Percentiles rank a stretch among this genome's conserved stretches.
Conservation (phyloP, 2,797 vertebrate species). For the Chromis chromis region DNA sequence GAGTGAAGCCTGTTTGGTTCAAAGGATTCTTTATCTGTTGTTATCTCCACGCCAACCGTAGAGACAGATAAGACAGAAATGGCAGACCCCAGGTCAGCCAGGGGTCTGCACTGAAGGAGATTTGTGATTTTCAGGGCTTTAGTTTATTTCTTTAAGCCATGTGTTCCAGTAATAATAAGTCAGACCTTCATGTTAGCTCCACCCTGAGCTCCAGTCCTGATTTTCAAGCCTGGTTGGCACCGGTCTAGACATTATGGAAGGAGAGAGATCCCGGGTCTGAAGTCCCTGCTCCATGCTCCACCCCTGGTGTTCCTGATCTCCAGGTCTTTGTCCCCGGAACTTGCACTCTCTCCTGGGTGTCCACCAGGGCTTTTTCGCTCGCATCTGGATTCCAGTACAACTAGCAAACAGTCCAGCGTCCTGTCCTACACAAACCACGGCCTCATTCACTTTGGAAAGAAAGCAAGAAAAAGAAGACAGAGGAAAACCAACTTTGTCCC, state of each 20-base stretch:
- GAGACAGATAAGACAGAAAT: slow-evolving; percentile 43
- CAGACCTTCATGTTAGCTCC: slow-evolving; percentile 36
- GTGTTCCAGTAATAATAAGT: slow-evolving; percentile 8
- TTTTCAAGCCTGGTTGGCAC: slow-evolving; percentile 53
- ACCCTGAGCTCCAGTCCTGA: slow-evolving; percentile 72
- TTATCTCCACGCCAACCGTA: slow-evolving; percentile 49
- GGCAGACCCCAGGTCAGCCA: no score
- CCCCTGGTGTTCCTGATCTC: slow-evolving; percentile 81
- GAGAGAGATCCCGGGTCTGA: slow-evolving; percentile 12
- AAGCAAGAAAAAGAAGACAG: slow-evolving; percentile 16
- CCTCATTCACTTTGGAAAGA: slow-evolving; percentile 33
- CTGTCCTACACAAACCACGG: slow-evolving; percentile 48
- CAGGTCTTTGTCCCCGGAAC: slow-evolving; percentile 86
- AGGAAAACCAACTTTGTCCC: slow-evolving; percentile 7
- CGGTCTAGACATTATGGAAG: slow-evolving; percentile 27
- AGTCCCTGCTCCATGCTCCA: slow-evolving; percentile 78
- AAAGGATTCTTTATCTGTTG: slow-evolving; percentile 32
- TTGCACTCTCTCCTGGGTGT: slow-evolving; percentile 68
- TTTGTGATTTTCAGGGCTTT: no score
- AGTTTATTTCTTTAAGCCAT: slow-evolving; percentile 1
- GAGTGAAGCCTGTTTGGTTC: slow-evolving; percentile 31
- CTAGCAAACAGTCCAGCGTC: slow-evolving; percentile 49
- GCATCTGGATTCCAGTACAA: slow-evolving; percentile 78
- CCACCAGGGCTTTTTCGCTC: slow-evolving; percentile 63
- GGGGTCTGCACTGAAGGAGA: no score